Evolutionary conservation across 2,888 invertebrate species (phyloP), one percentile per base, ranked within the genome.

Genomic region (Notodonta dromedarius): DNA sequence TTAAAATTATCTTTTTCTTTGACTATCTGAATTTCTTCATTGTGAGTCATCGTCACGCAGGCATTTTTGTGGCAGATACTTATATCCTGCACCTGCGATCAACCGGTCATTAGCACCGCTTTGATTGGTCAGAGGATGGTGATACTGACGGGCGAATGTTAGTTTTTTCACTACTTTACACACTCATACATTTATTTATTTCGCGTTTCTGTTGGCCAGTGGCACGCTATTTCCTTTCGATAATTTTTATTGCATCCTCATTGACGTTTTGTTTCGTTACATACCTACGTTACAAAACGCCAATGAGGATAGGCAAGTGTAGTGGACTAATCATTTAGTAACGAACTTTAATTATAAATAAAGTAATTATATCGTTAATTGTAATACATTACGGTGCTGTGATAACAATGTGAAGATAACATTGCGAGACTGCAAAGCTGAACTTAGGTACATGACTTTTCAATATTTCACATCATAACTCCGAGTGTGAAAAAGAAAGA

Each of bases 381-480:
- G 7, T 35, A 35, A 35, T 35, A 7, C 35, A 7, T 5, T 35
- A 7, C 35, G 0, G 35, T 35, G 46, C 8, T 16, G 7, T 39
- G 14, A 55, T 53, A 48, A 60, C 12, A 53, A 59, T 6, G 53
- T 59, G 63, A 61, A 61, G 44, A 39, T 24, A 0, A 58, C 50
- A 61, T 63, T 65, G 66, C 63, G 39, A 55, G 56, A 56, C 57
- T 55, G 66, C 56, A 59, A 58, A 46, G 12, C 16, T 58, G 44
- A 63, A 50, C 58, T 72, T 76, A 24, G 24, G 24, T 24, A 67
- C 62, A 55, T 74, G 72, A 70, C 55, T 5, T 55, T 13, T 16
- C 58, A 44, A 62, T 60, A 62, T 69, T 62, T 67, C 61, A 65
- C 62, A 57, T 59, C 61, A 65, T 64, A 66, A 53, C 51, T 51